Evolutionary conservation across 2,888 invertebrate genomes (phyloP), one percentile per base, ranked within the genome.

Genomic region (Tachina grossa): DNA sequence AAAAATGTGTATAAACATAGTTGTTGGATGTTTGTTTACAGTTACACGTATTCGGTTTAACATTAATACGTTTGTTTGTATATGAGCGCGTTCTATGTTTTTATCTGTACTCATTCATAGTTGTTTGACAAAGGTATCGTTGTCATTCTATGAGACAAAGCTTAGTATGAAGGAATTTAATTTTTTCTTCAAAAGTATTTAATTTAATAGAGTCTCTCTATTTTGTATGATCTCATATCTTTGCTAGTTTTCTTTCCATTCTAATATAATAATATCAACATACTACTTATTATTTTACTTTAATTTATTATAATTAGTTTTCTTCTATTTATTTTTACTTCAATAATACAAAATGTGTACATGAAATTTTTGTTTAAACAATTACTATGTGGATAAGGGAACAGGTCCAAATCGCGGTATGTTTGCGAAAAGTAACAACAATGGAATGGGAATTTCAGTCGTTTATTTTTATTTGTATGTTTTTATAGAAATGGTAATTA

Each of bases 401-500:
- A 49, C 31, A 74, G 51, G 49, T 57, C 57, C 57, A 8, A 22
- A 45, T 47, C 31, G 45, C 4, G 22, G 13, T 31, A 43, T 16
- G n/a, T 59, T 66, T 57, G 68, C 43, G 61, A 22, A 53, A 80
- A 57, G 43, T 69, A 74, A 74, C 43, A 68, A 74, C 31, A 61
- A 68, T 81, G 39, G 59, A 19, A 39, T 81, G 74, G 53, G 81
- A 74, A 59, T 53, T 51, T 69, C 43, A 53, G 16, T 43, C 5
- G 14, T 8, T 68, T 59, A 14, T 39, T 47, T 53, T 65, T 47
- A n/a, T 49, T 57, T 59, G 14, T 55, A 57, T 13, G 39, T 68
- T 78, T 76, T 39, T 19, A 19, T 61, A 61, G 43, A 69, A 59
- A 51, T 45, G 19, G 45, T 75, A 75, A 81, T 81, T 75, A n/a